Evolutionary conservation across 2,797 vertebrate genomes (phyloP).

Genomic region (Danionella dracula): DNA sequence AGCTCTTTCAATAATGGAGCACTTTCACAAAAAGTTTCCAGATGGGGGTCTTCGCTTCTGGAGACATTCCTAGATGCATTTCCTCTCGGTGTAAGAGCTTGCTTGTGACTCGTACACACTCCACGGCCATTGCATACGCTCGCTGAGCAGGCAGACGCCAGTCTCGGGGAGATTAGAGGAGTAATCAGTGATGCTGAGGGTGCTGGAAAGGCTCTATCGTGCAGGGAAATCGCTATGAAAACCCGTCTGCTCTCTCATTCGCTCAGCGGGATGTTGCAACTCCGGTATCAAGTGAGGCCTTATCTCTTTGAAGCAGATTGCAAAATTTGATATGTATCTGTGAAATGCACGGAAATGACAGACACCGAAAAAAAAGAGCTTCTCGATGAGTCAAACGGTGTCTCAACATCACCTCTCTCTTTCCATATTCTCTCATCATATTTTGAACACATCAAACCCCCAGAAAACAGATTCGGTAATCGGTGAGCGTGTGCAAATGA

Average conservation of each 20-base stretch:
- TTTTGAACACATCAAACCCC: conserved; percentile 29
- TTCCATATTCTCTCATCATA: conserved; percentile 6
- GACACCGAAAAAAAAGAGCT: conserved; percentile 58
- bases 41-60: conserved; percentile 14
- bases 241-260: conserved; percentile 64
- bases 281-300: conserved; percentile 69
- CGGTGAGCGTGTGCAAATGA: not conserved
- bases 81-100: not conserved
- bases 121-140: conserved; percentile 25
- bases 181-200: conserved; percentile 49
- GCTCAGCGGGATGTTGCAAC: conserved; percentile 77
- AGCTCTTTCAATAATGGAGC: conserved; percentile 6
- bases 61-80: conserved; percentile 3
- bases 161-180: conserved; percentile 49
- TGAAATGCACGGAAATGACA: conserved; percentile 77
- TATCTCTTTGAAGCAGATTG: conserved; percentile 75
- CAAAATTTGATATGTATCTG: conserved; percentile 77
- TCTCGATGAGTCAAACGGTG: conserved; percentile 62
- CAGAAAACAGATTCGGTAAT: conserved; percentile 23
- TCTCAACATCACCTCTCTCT: conserved; percentile 55
- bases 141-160: conserved; percentile 45
- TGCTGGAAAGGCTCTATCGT: conserved; percentile 62
- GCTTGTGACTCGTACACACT: conserved; percentile 18
- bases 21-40: conserved; percentile 14
- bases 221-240: conserved; percentile 65